These are phyloP conservation scores for Troides aeacus DNA, from an alignment of 2,888 invertebrate species.

Conservation along the genomic window DNA sequence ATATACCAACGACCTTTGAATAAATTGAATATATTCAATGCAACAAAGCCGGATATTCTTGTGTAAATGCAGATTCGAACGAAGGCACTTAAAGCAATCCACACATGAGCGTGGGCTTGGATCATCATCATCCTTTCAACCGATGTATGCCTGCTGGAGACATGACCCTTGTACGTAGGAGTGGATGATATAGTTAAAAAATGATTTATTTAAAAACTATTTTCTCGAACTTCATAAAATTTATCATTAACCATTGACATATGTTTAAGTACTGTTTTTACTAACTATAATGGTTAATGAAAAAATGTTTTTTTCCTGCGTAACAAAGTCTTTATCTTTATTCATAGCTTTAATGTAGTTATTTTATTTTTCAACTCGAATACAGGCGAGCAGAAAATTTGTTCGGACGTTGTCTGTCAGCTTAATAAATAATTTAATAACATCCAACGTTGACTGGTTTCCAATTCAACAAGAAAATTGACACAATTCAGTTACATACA, in stretches of 20 bases:
- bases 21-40: not conserved
- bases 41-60: conserved; percentile 10
- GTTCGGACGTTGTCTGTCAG: not conserved
- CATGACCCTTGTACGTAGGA: too few species aligned
- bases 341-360: not conserved
- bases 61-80: conserved; percentile 8
- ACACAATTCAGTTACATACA: too few species aligned
- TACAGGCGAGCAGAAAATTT: not conserved
- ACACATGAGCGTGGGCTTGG: too few species aligned
- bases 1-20: conserved; percentile 15
- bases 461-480: not conserved
- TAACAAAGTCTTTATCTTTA: not conserved
- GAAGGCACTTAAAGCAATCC: not conserved
- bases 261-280: too few species aligned
- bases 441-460: not conserved
- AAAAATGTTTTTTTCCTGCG: not conserved
- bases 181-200: too few species aligned
- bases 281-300: too few species aligned
- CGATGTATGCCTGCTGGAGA: too few species aligned
- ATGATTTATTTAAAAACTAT: too few species aligned
- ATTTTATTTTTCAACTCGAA: not conserved
- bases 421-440: not conserved
- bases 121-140: too few species aligned
- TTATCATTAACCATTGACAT: too few species aligned
- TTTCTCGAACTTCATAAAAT: too few species aligned